phyloP scores from a whole-genome alignment of 2,888 invertebrate genomes.

The Protonemura montana region DNA sequence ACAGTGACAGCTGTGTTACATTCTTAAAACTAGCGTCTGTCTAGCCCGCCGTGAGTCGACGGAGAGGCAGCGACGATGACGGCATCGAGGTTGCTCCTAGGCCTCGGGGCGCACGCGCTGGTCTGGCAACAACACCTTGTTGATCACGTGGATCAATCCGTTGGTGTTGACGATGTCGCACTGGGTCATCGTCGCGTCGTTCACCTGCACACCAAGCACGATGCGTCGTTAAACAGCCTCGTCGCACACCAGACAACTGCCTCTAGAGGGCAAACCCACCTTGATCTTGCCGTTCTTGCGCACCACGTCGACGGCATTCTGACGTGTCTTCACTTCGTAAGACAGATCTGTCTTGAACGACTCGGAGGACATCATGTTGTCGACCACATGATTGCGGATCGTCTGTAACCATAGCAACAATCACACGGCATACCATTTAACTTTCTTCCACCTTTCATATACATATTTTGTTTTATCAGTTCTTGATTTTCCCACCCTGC shows the following conservation, averaged over 20 bases:
- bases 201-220: conserved; percentile 54
- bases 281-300: conserved; percentile 54
- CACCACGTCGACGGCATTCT: conserved; percentile 57
- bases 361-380: conserved; percentile 59
- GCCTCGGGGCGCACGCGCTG: conserved; percentile 31
- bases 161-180: conserved; percentile 59
- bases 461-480: too few species aligned
- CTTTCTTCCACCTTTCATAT: too few species aligned
- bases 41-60: not conserved
- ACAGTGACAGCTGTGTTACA: not conserved
- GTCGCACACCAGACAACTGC: too few species aligned
- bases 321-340: conserved; percentile 56
- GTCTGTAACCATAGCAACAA: conserved; percentile 57
- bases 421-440: not conserved
- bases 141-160: conserved; percentile 61
- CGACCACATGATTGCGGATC: conserved; percentile 60
- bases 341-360: conserved; percentile 57
- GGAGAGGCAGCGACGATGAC: not conserved
- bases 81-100: not conserved
- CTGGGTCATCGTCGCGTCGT: conserved; percentile 57
- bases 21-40: too few species aligned
- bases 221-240: not conserved
- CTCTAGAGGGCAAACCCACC: not conserved
- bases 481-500: too few species aligned
- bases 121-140: conserved; percentile 59